Base-by-base conservation (phyloP, 2,113 vertebrate species). In the Leptosomus discolor region DNA sequence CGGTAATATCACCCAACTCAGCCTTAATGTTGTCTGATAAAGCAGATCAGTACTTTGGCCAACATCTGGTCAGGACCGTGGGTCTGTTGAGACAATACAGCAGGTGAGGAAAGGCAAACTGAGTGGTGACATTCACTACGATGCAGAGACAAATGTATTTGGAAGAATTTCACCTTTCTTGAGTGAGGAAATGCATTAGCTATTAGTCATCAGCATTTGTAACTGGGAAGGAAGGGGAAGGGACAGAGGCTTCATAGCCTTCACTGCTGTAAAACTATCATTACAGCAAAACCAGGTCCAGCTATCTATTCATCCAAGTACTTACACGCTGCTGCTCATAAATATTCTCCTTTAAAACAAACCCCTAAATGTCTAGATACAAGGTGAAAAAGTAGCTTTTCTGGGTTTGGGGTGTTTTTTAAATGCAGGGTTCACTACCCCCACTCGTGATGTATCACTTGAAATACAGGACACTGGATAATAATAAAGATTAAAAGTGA, bases 151-250 rank as follows among this genome's bases (percentile, higher is more conserved):
- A 92, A 78, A 97, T 32, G 23, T 50, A 68, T 58, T 39, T 86
- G 81, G 48, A 84, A 43, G 27, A 81, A 91, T 89, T 94, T 94
- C 75, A 95, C 95, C 64, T 91, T 60, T 88, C 60, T 36, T 20
- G 46, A 57, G 43, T 64, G 39, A 95, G 85, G 90, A 96, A 89
- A 92, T 65, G 73, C 39, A 60, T 88, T 81, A 81, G 75, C 74
- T 90, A 70, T 93, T 91, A 96, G 82, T 95, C 92, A 95, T 76
- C 58, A 82, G 69, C 73, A 92, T 76, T 70, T 87, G 27, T 54
- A 85, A 81, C 56, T 37, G 51, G 63, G 73, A 91, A 94, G 60
- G 73, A 96, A 96, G 20, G 43, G 86, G 74, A 95, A 86, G 50
- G 43, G 83, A 88, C 43, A 50, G 76, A 64, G 68, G 96, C 54